Evolutionary conservation across 2,888 invertebrate genomes (phyloP).

Genomic region (Halictus quadricinctus): DNA sequence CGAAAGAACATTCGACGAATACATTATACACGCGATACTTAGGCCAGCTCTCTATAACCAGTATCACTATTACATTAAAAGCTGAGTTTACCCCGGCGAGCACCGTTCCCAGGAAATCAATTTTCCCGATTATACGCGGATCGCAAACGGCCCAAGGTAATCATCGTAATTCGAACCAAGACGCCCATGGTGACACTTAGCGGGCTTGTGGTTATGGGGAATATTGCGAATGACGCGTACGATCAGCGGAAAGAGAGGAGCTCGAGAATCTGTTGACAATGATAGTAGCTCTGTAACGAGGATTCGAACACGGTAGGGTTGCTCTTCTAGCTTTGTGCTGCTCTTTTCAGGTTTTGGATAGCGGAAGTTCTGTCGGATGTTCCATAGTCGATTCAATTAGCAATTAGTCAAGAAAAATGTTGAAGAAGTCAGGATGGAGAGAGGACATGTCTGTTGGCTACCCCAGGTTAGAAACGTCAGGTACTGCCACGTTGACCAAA

Average conservation of each 20-base stretch:
- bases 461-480: background rate
- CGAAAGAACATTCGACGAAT: constrained; percentile 44
- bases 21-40: constrained; percentile 30
- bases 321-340: too few species aligned
- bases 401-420: too few species aligned
- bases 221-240: background rate
- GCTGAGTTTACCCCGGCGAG: constrained; percentile 32
- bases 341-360: too few species aligned
- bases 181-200: constrained; percentile 33
- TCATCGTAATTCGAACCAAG: constrained; percentile 23
- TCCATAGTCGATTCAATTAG: too few species aligned
- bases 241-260: background rate
- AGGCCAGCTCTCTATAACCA: constrained; percentile 22
- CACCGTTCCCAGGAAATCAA: constrained; percentile 33
- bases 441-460: background rate
- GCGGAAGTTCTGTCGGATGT: too few species aligned
- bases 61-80: constrained; percentile 48
- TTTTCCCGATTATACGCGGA: constrained; percentile 26
- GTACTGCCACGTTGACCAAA: background rate
- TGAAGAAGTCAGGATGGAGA: too few species aligned
- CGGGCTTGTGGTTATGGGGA: background rate
- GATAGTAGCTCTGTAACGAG: background rate
- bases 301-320: too few species aligned
- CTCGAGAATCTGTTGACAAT: background rate
- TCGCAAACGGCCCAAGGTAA: background rate